phyloP scores from a whole-genome alignment of 2,888 invertebrate genomes.

The Teinopalpus imperialis region DNA sequence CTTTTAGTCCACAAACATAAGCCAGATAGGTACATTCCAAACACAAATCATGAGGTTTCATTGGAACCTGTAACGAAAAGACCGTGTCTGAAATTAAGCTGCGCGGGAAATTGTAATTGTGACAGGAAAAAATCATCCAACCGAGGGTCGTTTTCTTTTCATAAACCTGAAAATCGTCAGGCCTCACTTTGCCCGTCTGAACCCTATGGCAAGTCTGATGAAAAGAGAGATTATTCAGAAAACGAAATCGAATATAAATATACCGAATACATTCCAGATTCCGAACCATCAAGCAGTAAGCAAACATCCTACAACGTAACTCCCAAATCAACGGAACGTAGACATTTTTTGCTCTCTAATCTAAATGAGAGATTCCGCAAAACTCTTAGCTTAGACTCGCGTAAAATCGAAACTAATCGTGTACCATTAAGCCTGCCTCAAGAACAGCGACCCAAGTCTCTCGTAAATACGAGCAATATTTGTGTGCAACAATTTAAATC shows the following conservation, averaged over 20 bases:
- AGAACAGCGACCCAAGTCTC: constrained; percentile 68
- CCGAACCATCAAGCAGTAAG: constrained; percentile 70
- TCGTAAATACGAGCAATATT: constrained; percentile 68
- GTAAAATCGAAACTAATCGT: constrained; percentile 68
- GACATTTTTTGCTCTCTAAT: constrained; percentile 68
- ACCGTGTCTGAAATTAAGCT: constrained; percentile 59
- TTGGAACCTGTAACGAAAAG: constrained; percentile 56
- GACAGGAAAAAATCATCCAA: constrained; percentile 63
- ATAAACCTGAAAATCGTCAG: constrained; percentile 61
- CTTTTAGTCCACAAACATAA: constrained; percentile 68
- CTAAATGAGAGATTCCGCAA: constrained; percentile 75
- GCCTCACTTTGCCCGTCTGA: constrained; percentile 57
- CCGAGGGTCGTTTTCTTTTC: constrained; percentile 71
- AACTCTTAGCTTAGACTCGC: constrained; percentile 74
- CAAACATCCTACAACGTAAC: constrained; percentile 70
- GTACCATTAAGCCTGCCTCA: constrained; percentile 58
- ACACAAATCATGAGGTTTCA: constrained; percentile 55
- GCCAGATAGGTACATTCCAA: constrained; percentile 70
- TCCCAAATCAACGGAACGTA: constrained; percentile 70
- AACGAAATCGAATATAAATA: constrained; percentile 76
- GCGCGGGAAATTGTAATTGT: constrained; percentile 68
- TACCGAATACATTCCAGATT: constrained; percentile 69
- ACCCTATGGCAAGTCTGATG: constrained; percentile 45
- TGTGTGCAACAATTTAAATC: constrained; percentile 60
- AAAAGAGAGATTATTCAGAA: constrained; percentile 61